Evolutionary conservation across 2,888 invertebrate species (phyloP).

Genomic region (Calameuta idolon): DNA sequence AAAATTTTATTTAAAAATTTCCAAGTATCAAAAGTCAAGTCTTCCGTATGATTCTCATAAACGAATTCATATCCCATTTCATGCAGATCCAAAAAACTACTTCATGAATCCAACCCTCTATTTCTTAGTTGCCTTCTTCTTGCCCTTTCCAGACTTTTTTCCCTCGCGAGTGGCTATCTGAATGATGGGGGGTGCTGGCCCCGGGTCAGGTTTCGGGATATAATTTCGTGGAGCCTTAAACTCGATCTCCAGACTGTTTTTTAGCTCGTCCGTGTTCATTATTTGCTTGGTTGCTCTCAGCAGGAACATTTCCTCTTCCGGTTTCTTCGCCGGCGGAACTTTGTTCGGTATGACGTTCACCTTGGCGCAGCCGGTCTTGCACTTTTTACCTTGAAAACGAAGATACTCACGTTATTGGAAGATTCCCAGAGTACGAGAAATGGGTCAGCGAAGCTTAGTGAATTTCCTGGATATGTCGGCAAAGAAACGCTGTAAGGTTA

Average conservation of each 20-base stretch:
- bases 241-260: slow-evolving; percentile 50
- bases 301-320: slow-evolving; percentile 49
- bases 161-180: slow-evolving; percentile 25
- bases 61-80: too few relatives aligned
- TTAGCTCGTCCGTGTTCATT: slow-evolving; percentile 36
- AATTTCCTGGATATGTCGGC: neutral
- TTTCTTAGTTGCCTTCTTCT: slow-evolving; percentile 13
- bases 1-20: too few relatives aligned
- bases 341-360: slow-evolving; percentile 44
- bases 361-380: slow-evolving; percentile 40
- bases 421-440: neutral
- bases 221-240: slow-evolving; percentile 54
- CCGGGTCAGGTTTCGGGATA: slow-evolving; percentile 41
- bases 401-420: too few relatives aligned
- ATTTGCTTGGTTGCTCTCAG: slow-evolving; percentile 41
- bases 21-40: too few relatives aligned
- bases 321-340: slow-evolving; percentile 35
- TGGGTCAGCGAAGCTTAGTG: slow-evolving; percentile 1
- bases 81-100: too few relatives aligned
- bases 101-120: too few relatives aligned
- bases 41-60: too few relatives aligned
- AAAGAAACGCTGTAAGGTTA: too few relatives aligned
- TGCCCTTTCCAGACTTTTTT: slow-evolving; percentile 18
- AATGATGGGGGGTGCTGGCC: slow-evolving; percentile 41
- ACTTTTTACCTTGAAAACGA: slow-evolving; percentile 31